Base-by-base conservation (phyloP, 2,113 vertebrate genomes). In the Sigmodon hispidus region DNA sequence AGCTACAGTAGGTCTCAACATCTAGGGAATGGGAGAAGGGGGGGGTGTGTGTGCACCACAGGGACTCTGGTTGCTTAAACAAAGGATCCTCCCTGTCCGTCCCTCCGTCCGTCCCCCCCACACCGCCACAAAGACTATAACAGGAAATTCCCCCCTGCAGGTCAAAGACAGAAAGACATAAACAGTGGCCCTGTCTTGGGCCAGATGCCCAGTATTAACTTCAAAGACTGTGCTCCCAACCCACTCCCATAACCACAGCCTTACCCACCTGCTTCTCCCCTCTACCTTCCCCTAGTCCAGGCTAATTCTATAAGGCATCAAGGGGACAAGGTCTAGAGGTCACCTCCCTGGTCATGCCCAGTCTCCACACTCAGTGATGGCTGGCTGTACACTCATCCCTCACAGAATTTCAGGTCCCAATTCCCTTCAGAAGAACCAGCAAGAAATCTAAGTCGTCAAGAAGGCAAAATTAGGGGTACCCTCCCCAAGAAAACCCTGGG, bases 151-250 rank as follows among this genome's bases (percentile, higher is more conserved):
- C 88, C 97, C 95, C 94, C 93, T 96, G 87, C 92, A 96, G 96
- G 96, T 96, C 96, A 95, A 92, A 96, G 85, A 88, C 97, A 96
- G 89, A 94, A 95, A 97, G 96, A 92, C 90, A 96, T 95, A 97
- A 98, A 98, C 97, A 98, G 96, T 86, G 96, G 96, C 94, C 90
- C 69, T 90, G 96, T 83, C 96, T 96, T 94, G 95, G 97, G 97
- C 97, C 96, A 94, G 75, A 95, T 89, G 96, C 97, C 96, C 95
- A 94, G 97, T 69, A 45, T 55, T 80, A 90, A 97, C 95, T 97
- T 97, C 97, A 97, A 98, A 98, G 97, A 80, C 80, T 40, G 26
- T 40, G 72, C 81, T 94, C 72, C 84, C 89, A 83, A 26, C 24
- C 57, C 8, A 11, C 29, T 72, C 72, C 89, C 87, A n/a, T n/a